These are phyloP conservation scores for Campopleginae sp. DNA, from an alignment of 2,888 invertebrate species.

Conservation along the genomic window DNA sequence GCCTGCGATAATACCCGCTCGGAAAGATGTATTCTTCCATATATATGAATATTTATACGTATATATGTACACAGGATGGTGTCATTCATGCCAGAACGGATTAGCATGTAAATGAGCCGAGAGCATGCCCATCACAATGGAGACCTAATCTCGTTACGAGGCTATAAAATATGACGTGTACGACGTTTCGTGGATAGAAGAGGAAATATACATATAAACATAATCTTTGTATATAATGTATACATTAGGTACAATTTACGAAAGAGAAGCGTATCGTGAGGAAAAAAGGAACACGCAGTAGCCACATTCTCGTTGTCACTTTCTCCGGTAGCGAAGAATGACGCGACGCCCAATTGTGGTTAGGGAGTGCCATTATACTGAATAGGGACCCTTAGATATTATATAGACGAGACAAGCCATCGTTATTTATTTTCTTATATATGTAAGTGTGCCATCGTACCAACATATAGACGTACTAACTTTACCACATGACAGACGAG, in stretches of 20 bases:
- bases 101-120: constrained; percentile 81
- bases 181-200: constrained; percentile 59
- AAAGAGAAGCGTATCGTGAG: constrained; percentile 22
- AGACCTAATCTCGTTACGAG: constrained; percentile 79
- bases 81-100: constrained; percentile 67
- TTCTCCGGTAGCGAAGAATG: constrained; percentile 56
- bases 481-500: constrained; percentile 43
- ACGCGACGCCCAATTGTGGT: constrained; percentile 66
- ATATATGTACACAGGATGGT: constrained; percentile 1
- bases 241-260: constrained; percentile 33
- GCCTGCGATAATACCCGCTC: constrained; percentile 46
- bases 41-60: not conserved
- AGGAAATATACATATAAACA: constrained; percentile 34
- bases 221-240: constrained; percentile 23
- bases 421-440: constrained; percentile 76
- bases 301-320: constrained; percentile 60
- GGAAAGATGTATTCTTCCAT: constrained; percentile 20
- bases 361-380: constrained; percentile 72
- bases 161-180: constrained; percentile 80
- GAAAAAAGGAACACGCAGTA: constrained; percentile 22
- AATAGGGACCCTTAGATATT: constrained; percentile 67
- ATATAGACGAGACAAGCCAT: constrained; percentile 74
- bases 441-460: constrained; percentile 44
- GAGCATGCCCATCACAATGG: constrained; percentile 76
- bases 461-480: constrained; percentile 27